Evolutionary conservation across 2,113 vertebrate species (phyloP), one percentile per base, ranked within the genome.

Genomic region (Mus spicilegus): DNA sequence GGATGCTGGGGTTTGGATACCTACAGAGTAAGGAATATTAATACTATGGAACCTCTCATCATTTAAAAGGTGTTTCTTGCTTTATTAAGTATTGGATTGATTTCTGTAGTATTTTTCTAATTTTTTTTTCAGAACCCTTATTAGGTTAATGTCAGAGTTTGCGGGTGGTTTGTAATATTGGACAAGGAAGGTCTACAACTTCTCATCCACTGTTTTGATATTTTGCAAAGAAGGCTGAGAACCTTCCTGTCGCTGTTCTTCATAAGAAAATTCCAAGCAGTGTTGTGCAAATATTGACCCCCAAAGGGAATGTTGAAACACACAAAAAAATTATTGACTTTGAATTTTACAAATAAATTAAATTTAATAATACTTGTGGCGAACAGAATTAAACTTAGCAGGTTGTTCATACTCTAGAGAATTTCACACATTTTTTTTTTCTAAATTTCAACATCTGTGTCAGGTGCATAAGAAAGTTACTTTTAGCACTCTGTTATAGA

Each of bases 371-470:
- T 72, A 72, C 33, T 70, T 36, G n/a, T 91, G 3, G 9, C n/a
- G 6, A 6, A 33, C 2, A 61, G 6, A 80, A 58, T 77, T 36
- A 65, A 70, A 91, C 58, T 36, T 80, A 80, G 9, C 20, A 96
- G 5, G 0, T 16, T 88, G 7, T 42, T 92, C 5, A 9, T 36
- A 49, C 2, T 19, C 14, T 26, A 88, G n/a, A 84, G 3, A 13
- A 46, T 11, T 72, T 86, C 24, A n/a, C 70, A 87, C 72, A 58
- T 61, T 95, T 94, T 84, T 86, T 93, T 86, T 54, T 11, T 61
- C 22, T 61, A 61, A 65, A 67, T 28, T 67, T 67, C 26, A 89
- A 49, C 14, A 49, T 26, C 5, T 75, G n/a, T 77, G 24, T 89
- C 49, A 91, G 24, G 17, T n/a, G 72, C 13, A 12, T 33, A 19